Percentiles rank a stretch among this genome's conserved stretches.
phyloP scores from a whole-genome alignment of 1,140 invertebrate genomes.

The Drosophila nannoptera region DNA sequence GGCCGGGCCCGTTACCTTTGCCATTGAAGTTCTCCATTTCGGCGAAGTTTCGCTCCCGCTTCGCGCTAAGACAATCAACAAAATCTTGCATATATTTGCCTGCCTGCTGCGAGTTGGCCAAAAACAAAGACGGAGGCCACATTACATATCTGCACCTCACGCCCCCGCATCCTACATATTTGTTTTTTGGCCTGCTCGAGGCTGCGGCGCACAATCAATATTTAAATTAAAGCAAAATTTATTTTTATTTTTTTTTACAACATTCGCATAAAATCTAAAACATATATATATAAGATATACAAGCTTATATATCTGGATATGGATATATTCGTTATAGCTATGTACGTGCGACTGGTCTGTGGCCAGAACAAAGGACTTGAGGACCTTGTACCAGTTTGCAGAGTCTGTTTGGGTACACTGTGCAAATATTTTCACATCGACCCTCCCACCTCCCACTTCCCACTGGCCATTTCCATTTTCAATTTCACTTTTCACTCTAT shows the following conservation, averaged over 20 bases:
- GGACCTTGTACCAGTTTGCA: conserved; percentile 66
- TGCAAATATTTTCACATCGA: background rate
- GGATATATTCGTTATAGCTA: background rate
- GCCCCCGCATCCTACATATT: conserved; percentile 49
- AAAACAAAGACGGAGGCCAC: conserved; percentile 20
- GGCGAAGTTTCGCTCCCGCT: background rate
- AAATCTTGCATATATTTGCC: conserved; percentile 40
- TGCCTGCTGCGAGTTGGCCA: conserved; percentile 24
- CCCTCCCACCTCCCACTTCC: background rate
- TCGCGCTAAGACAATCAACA: conserved; percentile 38
- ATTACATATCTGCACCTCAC: conserved; percentile 53
- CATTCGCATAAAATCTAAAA: conserved; percentile 1
- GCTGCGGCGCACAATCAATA: conserved; percentile 56
- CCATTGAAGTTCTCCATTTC: conserved; percentile 1
- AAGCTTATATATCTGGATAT: conserved; percentile 13
- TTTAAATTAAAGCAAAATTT: conserved; percentile 63
- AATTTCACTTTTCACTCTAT: background rate
- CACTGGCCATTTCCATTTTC: background rate
- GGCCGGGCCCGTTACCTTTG: background rate
- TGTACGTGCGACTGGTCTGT: conserved; percentile 31
- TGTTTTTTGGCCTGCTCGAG: conserved; percentile 21
- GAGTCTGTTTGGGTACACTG: conserved; percentile 1
- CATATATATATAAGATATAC: background rate
- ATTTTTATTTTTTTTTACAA: conserved; percentile 14
- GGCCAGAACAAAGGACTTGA: conserved; percentile 59